Conservation (phyloP, 2,113 vertebrate genomes). For the Anolis sagrei region DNA sequence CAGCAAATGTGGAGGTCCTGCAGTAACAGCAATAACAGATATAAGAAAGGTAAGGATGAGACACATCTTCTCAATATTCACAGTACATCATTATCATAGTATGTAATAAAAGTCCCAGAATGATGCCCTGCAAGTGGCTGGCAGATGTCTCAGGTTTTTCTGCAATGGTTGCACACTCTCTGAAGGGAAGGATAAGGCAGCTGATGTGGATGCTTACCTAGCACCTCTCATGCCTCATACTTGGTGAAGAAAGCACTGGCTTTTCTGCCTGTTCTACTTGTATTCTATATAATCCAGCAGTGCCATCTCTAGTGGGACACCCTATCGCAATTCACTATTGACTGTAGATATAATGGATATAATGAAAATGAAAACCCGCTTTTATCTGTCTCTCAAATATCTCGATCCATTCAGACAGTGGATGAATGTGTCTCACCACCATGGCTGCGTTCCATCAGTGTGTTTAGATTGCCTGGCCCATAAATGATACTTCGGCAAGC, state of each 20-base stretch:
- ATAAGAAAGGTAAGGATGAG: not conserved
- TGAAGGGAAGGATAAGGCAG: not conserved
- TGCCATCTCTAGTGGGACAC: too few relatives aligned
- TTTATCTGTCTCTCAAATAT: constrained; percentile 12
- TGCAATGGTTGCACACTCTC: not conserved
- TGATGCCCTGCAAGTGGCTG: not conserved
- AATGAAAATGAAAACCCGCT: not conserved
- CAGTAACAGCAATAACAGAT: too few relatives aligned
- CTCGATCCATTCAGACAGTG: not conserved
- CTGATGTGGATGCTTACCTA: not conserved
- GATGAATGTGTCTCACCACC: not conserved
- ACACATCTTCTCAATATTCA: not conserved
- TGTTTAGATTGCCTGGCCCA: not conserved
- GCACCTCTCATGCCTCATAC: too few relatives aligned
- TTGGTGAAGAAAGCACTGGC: too few relatives aligned
- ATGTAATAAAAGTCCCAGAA: not conserved
- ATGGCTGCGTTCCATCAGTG: constrained; percentile 36
- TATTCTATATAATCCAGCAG: not conserved
- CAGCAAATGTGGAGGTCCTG: too few relatives aligned
- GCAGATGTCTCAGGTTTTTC: too few relatives aligned
- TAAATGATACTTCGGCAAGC: constrained; percentile 17
- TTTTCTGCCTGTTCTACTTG: not conserved
- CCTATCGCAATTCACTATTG: too few relatives aligned
- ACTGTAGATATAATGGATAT: not conserved
- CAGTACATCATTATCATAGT: not conserved